Conservation (phyloP, 2,113 vertebrate genomes). For the Labrus mixtus region DNA sequence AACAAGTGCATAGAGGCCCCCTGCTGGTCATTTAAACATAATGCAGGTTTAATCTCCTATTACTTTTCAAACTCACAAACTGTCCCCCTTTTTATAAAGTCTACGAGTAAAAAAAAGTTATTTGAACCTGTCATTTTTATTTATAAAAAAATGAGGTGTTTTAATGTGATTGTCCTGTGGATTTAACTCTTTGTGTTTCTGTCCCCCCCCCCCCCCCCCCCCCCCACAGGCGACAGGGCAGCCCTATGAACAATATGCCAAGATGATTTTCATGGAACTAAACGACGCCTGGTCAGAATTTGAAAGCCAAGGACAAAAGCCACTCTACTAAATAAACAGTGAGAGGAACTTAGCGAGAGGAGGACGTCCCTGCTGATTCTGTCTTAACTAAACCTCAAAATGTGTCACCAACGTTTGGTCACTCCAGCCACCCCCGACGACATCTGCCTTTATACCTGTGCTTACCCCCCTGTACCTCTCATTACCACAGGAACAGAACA, state of each 20-base stretch:
- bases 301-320: slow-evolving; percentile 99
- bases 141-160: no score
- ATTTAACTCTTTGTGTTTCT: slow-evolving; percentile 3
- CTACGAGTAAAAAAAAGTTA: no score
- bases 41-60: no score
- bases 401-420: slow-evolving; percentile 37
- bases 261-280: slow-evolving; percentile 99
- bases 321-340: slow-evolving; percentile 88
- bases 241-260: slow-evolving; percentile 99
- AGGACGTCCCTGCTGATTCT: slow-evolving; percentile 22
- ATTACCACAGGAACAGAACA: slow-evolving; percentile 24
- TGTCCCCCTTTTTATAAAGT: no score
- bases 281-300: slow-evolving; percentile 99
- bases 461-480: slow-evolving; percentile 77
- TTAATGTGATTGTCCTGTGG: background rate
- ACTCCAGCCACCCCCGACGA: slow-evolving; percentile 39
- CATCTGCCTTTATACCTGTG: slow-evolving; percentile 74
- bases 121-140: no score
- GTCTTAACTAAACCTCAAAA: slow-evolving; percentile 44
- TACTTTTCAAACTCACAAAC: no score
- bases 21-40: no score
- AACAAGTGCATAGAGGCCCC: no score
- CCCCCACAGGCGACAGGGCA: slow-evolving; percentile 92
- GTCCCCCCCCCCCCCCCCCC: slow-evolving; percentile 12
- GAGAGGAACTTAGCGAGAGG: slow-evolving; percentile 12